Percentiles rank a stretch among this genome's conserved stretches.
Conservation (phyloP, 2,113 vertebrate species). For the Seriola rivoliana region DNA sequence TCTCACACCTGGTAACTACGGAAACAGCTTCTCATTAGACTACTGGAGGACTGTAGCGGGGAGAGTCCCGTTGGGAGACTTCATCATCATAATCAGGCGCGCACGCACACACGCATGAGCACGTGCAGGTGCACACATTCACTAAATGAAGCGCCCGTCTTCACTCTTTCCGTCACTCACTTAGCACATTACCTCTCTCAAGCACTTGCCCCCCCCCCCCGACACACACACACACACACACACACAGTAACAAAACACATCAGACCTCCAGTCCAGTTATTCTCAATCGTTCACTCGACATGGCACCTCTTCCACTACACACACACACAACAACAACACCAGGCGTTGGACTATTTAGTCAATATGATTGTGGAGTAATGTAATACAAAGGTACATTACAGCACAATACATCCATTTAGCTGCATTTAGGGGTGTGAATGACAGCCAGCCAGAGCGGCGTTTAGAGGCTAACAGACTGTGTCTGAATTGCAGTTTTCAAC, state of each 20-base stretch:
- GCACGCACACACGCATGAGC: neutral
- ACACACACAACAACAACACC: neutral
- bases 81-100: constrained; percentile 60
- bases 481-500: constrained; percentile 22
- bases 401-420: constrained; percentile 31
- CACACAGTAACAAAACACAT: neutral
- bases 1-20: constrained; percentile 74
- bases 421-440: constrained; percentile 10
- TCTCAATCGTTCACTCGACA: constrained; percentile 18
- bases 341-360: constrained; percentile 12
- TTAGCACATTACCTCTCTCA: constrained; percentile 15
- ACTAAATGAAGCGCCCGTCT: constrained; percentile 16
- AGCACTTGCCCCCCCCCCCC: constrained; percentile 25
- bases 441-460: neutral
- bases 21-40: constrained; percentile 72
- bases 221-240: neutral
- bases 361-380: constrained; percentile 29
- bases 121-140: neutral
- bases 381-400: constrained; percentile 39
- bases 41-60: constrained; percentile 30
- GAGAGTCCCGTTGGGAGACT: constrained; percentile 55
- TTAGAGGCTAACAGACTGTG: constrained; percentile 4
- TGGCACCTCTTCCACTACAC: constrained; percentile 9
- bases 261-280: constrained; percentile 1
- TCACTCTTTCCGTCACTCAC: constrained; percentile 24